Conservation (phyloP, 2,113 vertebrate species). For the Megalops atlanticus region DNA sequence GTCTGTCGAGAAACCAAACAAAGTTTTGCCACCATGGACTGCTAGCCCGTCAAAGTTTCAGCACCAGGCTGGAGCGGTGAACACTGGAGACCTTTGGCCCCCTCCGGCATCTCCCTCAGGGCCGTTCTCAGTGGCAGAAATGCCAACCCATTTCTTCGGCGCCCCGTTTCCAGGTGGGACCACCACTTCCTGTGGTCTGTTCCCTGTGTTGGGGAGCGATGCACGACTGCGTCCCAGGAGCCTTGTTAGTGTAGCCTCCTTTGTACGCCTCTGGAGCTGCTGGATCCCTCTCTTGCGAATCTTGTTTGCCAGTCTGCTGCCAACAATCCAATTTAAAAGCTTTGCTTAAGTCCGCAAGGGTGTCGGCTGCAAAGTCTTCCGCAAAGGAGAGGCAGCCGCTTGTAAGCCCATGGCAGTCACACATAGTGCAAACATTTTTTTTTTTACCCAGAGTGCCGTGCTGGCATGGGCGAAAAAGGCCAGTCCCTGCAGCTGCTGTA, state of each 20-base stretch:
- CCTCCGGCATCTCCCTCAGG: not conserved
- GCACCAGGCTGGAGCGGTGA: not conserved
- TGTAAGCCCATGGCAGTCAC: not conserved
- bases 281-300: not conserved
- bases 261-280: not conserved
- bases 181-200: not conserved
- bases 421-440: not conserved
- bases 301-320: conserved; percentile 13
- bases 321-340: conserved; percentile 22
- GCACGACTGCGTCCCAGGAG: not conserved
- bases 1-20: not conserved
- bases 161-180: not conserved
- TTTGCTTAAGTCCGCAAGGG: conserved; percentile 12
- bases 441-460: not conserved
- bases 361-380: too few relatives aligned
- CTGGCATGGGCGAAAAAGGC: not conserved
- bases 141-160: not conserved
- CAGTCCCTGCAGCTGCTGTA: conserved; percentile 36
- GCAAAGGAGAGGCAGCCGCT: too few relatives aligned
- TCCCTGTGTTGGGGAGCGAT: not conserved
- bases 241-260: conserved; percentile 12
- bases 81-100: not conserved
- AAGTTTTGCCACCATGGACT: conserved; percentile 4
- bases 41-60: not conserved
- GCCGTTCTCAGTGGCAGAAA: not conserved